Percentiles rank a stretch among this genome's conserved stretches.
Evolutionary conservation across 2,797 vertebrate genomes (phyloP).

Genomic region (Spea hammondii): DNA sequence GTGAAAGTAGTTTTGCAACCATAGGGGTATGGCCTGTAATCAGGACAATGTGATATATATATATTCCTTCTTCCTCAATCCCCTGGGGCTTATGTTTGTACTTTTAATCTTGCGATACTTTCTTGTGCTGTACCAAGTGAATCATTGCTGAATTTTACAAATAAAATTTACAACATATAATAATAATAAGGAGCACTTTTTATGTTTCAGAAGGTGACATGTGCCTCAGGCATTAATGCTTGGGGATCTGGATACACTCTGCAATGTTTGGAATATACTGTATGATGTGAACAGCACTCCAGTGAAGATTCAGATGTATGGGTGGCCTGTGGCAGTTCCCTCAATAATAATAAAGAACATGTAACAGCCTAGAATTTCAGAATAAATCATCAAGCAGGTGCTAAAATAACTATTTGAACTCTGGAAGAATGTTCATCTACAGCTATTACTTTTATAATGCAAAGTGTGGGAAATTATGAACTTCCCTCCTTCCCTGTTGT

Average conservation of each 20-base stretch:
- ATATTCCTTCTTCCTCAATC: not conserved
- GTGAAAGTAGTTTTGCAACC: too few species aligned
- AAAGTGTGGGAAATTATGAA: not conserved
- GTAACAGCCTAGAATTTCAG: not conserved
- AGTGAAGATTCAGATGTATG: not conserved
- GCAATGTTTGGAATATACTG: not conserved
- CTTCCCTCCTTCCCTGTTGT: constrained; percentile 2
- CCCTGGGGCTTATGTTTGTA: not conserved
- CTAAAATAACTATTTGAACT: not conserved
- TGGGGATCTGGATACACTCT: not conserved
- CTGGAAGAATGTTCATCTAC: too few species aligned
- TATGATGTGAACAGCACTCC: not conserved
- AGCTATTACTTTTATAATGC: too few species aligned
- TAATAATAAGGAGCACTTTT: not conserved
- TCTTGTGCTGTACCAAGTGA: not conserved
- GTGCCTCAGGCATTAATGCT: constrained; percentile 7
- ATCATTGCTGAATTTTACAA: not conserved
- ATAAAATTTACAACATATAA: not conserved
- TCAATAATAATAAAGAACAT: constrained; percentile 4
- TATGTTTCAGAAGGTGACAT: not conserved
- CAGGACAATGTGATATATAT: not conserved
- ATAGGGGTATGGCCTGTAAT: not conserved
- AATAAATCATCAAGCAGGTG: not conserved
- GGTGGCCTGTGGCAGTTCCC: not conserved
- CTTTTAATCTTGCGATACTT: not conserved